phyloP scores from a whole-genome alignment of 2,888 invertebrate genomes.

The Nipponacmea schrenckii region DNA sequence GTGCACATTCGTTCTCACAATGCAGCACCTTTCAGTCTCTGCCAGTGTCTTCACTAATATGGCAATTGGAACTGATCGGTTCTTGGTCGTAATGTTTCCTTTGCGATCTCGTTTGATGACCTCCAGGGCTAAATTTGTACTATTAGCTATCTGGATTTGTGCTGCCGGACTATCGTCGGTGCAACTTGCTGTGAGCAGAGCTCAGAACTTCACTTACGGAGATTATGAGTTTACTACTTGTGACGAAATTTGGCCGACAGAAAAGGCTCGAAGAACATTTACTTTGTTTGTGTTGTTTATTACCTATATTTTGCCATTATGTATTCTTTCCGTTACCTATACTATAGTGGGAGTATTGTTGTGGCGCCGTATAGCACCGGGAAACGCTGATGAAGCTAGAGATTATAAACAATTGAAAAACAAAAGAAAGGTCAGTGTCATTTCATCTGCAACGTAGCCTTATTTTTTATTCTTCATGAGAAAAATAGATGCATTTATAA shows the following conservation, averaged over 20 bases:
- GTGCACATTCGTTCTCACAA: conserved; percentile 70
- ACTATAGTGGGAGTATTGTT: conserved; percentile 68
- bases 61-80: conserved; percentile 70
- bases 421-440: conserved; percentile 67
- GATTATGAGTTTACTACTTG: conserved; percentile 36
- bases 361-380: conserved; percentile 69
- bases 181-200: conserved; percentile 63
- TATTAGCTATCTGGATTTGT: conserved; percentile 68
- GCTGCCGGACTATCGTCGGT: conserved; percentile 66
- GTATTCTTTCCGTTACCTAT: conserved; percentile 69
- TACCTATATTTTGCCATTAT: conserved; percentile 67
- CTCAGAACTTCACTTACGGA: conserved; percentile 24
- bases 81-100: conserved; percentile 61
- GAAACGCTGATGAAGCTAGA: conserved; percentile 68
- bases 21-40: conserved; percentile 69
- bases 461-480: too few relatives aligned
- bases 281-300: conserved; percentile 59
- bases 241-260: conserved; percentile 48
- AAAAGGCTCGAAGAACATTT: conserved; percentile 41
- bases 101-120: conserved; percentile 67
- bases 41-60: conserved; percentile 69
- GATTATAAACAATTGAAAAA: conserved; percentile 68
- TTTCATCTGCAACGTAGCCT: too few relatives aligned
- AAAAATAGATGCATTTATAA: too few relatives aligned
- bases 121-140: conserved; percentile 64